Percentiles rank a stretch among this genome's conserved stretches.
phyloP scores from a whole-genome alignment of 2,113 vertebrate species.

The Ciconia boyciana region DNA sequence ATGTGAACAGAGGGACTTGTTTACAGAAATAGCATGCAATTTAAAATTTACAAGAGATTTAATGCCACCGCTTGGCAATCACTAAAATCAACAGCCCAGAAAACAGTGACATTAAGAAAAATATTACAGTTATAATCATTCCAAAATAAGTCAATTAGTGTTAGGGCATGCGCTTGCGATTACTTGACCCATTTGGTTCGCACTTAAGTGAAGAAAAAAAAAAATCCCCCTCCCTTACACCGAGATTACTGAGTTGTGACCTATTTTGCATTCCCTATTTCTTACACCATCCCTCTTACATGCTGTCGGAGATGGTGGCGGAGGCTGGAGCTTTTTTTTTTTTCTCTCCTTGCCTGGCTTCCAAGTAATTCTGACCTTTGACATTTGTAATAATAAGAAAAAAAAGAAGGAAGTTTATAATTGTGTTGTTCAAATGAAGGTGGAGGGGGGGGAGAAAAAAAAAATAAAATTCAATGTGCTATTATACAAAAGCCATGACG shows the following conservation, averaged over 20 bases:
- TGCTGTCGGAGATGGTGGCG: background rate
- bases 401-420: conserved; percentile 69
- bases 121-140: conserved; percentile 85
- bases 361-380: conserved; percentile 72
- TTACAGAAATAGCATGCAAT: conserved; percentile 77
- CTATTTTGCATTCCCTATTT: conserved; percentile 64
- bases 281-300: background rate
- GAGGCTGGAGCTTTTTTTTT: background rate
- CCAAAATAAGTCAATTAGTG: conserved; percentile 84
- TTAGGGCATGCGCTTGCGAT: conserved; percentile 75
- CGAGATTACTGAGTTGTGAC: conserved; percentile 67
- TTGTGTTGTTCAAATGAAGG: conserved; percentile 79
- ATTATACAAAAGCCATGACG: conserved; percentile 80
- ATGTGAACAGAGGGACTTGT: conserved; percentile 77
- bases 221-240: conserved; percentile 26
- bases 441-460: background rate
- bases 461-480: conserved; percentile 76
- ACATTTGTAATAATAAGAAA: conserved; percentile 66
- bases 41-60: conserved; percentile 85
- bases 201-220: conserved; percentile 72
- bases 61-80: conserved; percentile 85
- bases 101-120: conserved; percentile 82
- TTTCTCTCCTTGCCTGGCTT: conserved; percentile 28
- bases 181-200: conserved; percentile 78
- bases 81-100: conserved; percentile 95